These are phyloP conservation scores for Ectropis crepuscularia DNA, from an alignment of 2,888 invertebrate genomes.

Conservation along the genomic window DNA sequence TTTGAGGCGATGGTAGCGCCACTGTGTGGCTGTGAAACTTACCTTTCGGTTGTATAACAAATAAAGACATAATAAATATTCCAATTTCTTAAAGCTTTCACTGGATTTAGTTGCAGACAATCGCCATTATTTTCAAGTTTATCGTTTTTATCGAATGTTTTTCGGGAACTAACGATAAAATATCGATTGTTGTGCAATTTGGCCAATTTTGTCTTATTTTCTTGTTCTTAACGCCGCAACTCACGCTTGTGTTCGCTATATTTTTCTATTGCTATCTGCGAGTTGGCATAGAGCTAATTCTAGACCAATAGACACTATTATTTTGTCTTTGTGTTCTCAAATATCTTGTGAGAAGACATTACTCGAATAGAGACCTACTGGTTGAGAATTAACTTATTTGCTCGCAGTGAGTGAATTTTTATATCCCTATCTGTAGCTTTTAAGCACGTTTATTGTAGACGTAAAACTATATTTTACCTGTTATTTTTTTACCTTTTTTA, in stretches of 20 bases:
- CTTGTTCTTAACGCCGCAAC: constrained; percentile 35
- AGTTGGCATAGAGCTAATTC: neutral
- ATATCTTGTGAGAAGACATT: neutral
- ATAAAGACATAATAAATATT: neutral
- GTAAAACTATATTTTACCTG: constrained; percentile 7
- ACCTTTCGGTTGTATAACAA: neutral
- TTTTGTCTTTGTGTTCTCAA: neutral
- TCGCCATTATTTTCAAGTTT: neutral
- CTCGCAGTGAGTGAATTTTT: neutral
- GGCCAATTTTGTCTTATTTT: constrained; percentile 4
- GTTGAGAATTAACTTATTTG: neutral
- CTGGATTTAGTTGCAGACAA: neutral
- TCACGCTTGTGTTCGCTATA: constrained; percentile 63
- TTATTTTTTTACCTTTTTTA: constrained; percentile 60
- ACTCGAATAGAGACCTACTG: neutral
- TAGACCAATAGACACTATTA: neutral
- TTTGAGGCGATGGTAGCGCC: constrained; percentile 24
- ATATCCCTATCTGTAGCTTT: constrained; percentile 1
- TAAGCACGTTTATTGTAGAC: constrained; percentile 3
- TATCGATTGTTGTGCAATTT: neutral
- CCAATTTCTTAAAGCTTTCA: neutral
- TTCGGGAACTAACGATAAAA: neutral
- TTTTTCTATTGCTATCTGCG: constrained; percentile 54
- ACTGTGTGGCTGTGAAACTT: constrained; percentile 14
- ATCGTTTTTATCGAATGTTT: neutral